phyloP scores from a whole-genome alignment of 2,113 vertebrate species.

The Alligator sinensis region DNA sequence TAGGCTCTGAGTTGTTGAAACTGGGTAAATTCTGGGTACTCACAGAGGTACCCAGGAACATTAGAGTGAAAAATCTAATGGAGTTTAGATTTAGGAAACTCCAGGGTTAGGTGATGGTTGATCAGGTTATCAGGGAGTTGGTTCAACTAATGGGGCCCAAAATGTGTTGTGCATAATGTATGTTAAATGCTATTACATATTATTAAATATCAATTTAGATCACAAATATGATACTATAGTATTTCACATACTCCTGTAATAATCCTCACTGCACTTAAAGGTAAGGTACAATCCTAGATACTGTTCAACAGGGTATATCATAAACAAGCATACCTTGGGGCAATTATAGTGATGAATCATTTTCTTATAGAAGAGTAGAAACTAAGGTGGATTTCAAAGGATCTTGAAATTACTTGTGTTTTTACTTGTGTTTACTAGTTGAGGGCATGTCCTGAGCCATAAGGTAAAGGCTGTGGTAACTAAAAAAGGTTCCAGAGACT shows the following conservation, averaged over 20 bases:
- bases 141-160: slow-evolving; percentile 27
- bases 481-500: neutral
- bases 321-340: slow-evolving; percentile 49
- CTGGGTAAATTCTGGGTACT: too few relatives aligned
- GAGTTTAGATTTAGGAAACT: too few relatives aligned
- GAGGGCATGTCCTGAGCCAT: slow-evolving; percentile 21
- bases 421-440: slow-evolving; percentile 23
- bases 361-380: slow-evolving; percentile 50
- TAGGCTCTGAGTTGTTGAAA: neutral
- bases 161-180: slow-evolving; percentile 10
- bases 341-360: slow-evolving; percentile 49
- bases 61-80: too few relatives aligned
- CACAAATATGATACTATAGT: neutral
- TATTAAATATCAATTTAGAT: slow-evolving; percentile 20
- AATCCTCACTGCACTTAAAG: slow-evolving; percentile 20
- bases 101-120: too few relatives aligned
- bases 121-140: too few relatives aligned
- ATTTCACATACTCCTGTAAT: slow-evolving; percentile 36
- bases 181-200: neutral
- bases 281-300: slow-evolving; percentile 1
- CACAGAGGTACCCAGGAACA: too few relatives aligned
- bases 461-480: neutral
- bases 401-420: neutral
- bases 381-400: slow-evolving; percentile 41
- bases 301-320: slow-evolving; percentile 22